phyloP scores from a whole-genome alignment of 2,888 invertebrate genomes.

The Cephonodes hylas region DNA sequence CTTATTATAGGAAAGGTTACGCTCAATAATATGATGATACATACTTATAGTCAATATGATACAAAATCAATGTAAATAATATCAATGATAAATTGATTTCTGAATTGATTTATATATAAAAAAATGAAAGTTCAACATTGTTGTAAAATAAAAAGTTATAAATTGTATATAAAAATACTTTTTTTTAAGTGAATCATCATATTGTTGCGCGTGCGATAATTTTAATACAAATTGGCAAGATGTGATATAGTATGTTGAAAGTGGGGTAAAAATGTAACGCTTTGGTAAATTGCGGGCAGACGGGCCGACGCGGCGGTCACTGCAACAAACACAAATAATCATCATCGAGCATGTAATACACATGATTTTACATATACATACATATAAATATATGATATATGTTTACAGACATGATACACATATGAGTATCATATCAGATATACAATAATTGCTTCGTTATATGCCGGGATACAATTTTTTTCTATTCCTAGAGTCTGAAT shows the following conservation, averaged over 20 bases:
- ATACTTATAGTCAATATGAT: neutral
- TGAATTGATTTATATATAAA: too few species aligned
- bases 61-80: neutral
- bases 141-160: too few species aligned
- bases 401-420: too few species aligned
- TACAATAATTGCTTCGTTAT: too few species aligned
- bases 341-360: neutral
- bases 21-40: neutral
- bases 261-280: slow-evolving; percentile 48
- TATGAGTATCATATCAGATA: too few species aligned
- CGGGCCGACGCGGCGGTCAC: slow-evolving; percentile 43
- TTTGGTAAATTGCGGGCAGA: slow-evolving; percentile 58
- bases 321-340: slow-evolving; percentile 39
- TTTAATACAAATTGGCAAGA: slow-evolving; percentile 36
- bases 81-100: too few species aligned
- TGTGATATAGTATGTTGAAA: slow-evolving; percentile 35
- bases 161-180: too few species aligned
- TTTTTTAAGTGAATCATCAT: neutral
- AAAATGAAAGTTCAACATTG: too few species aligned
- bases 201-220: neutral
- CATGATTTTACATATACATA: too few species aligned
- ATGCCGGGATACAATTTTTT: too few species aligned
- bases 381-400: too few species aligned
- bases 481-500: neutral
- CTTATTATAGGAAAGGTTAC: neutral